Base-by-base conservation (phyloP, 2,113 vertebrate genomes). In the Lichenostomus cassidix region DNA sequence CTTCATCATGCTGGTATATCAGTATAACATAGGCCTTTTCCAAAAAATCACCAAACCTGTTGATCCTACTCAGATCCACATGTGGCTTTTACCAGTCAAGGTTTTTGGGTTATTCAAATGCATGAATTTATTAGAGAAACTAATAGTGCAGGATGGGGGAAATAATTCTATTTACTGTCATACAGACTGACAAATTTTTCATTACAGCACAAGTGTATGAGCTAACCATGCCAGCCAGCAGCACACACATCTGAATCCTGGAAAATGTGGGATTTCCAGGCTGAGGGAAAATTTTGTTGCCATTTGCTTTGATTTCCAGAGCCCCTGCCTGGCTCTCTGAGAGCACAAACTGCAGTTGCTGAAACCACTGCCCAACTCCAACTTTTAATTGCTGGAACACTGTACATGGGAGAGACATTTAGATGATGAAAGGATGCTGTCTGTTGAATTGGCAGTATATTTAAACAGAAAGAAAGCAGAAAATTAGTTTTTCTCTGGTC, bases 391-490 rank as follows among this genome's bases (percentile, higher is more conserved):
- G 2, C 71, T 62, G 46, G 67, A 88, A 80, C 0, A 0, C 4
- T n/a, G 41, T 31, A 33, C 42, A 33, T 1, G 3, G 69, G 53
- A 46, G 81, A 85, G 42, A 67, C 84, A 47, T 69, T 87, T 10
- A 28, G 78, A 77, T 87, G 89, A 85, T 80, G 70, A 95, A 90
- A 95, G 89, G 35, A 77, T 37, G 55, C 75, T 74, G 82, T 25
- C 93, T 70, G 58, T 77, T 76, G 55, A 83, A 90, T 35, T 94
- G 89, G 75, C 87, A 91, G 63, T 8, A 18, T 70, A 62, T 95
- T 95, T 91, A 87, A 95, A 90, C 47, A 83, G 82, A 95, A 78
- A 78, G 81, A 92, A 92, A 79, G 84, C 46, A 93, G 93, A 95
- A 96, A 95, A 94, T 94, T 70, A 65, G 58, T 74, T 95, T 95